Conservation (phyloP, 2,113 vertebrate genomes). For the Falcunculus frontatus region DNA sequence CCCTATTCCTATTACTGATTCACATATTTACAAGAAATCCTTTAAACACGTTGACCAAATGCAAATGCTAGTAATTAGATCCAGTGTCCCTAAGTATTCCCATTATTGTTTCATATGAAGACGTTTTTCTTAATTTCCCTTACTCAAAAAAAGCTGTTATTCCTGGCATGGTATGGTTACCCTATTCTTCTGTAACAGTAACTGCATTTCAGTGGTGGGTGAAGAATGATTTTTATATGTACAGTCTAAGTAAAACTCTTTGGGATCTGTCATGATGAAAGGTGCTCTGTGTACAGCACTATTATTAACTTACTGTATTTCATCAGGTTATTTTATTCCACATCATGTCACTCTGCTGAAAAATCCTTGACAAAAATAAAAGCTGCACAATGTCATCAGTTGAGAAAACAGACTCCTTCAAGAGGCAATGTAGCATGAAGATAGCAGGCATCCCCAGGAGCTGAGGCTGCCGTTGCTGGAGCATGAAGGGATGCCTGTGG, state of each 20-base stretch:
- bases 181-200: slow-evolving; percentile 6
- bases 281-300: slow-evolving; percentile 12
- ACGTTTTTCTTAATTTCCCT: neutral
- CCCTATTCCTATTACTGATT: neutral
- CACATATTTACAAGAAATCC: slow-evolving; percentile 1
- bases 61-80: slow-evolving; percentile 34
- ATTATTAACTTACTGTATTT: slow-evolving; percentile 28
- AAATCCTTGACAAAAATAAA: slow-evolving; percentile 18
- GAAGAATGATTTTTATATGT: slow-evolving; percentile 1
- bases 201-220: neutral
- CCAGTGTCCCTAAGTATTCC: neutral
- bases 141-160: slow-evolving; percentile 40
- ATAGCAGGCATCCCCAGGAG: neutral
- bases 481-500: neutral
- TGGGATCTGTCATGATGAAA: slow-evolving; percentile 32
- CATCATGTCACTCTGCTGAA: neutral
- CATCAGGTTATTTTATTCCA: slow-evolving; percentile 38
- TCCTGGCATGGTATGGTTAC: neutral
- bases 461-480: neutral
- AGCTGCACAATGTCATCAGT: neutral
- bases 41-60: neutral
- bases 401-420: slow-evolving; percentile 42
- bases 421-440: neutral
- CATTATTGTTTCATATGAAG: slow-evolving; percentile 34
- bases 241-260: neutral